Base-by-base conservation (phyloP, 2,113 vertebrate genomes). In the Peromyscus californicus region DNA sequence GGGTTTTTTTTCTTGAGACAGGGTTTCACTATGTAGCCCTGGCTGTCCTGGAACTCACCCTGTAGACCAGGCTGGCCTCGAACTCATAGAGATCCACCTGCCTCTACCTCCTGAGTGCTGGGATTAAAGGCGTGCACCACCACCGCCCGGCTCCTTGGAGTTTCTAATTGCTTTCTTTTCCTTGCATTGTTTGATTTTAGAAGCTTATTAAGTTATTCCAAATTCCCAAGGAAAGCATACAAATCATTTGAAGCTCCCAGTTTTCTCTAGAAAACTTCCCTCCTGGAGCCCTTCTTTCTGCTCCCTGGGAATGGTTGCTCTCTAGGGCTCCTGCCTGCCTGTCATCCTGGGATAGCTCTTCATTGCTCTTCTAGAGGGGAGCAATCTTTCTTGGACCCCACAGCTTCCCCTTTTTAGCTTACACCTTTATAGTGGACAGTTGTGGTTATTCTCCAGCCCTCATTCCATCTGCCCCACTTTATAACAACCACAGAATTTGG, bases 221-320 rank as follows among this genome's bases (percentile, higher is more conserved):
- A 67, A 94, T 94, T 85, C 76, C 94, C 86, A 93, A 96, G 65
- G 85, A 97, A 97, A 97, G 48, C 88, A 42, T 95, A 97, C 95
- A 17, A 94, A 70, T 91, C 75, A 80, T 89, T 89, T 93, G 91
- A 89, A 96, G 95, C 80, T 76, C 80, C 78, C 61, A 79, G 86
- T 89, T 89, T 95, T 84, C 8, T 89, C 42, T 67, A 93, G 95
- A 96, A 95, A 94, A 65, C 17, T 74, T 93, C 90, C 57, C 59
- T 95, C 91, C 87, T 90, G 88, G 83, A 95, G 93, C 84, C 90
- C 31, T 96, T 75, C 83, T 92, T 96, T 89, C 91, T 96, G 85
- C 59, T 97, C 70, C 89, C 92, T 91, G 92, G 82, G 80, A 89
- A 97, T 94, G 72, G 63, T 96, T 93, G 89, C 86, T 97, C 80